Base-by-base conservation (phyloP, 2,888 invertebrate species). In the Heliconius charithonia region DNA sequence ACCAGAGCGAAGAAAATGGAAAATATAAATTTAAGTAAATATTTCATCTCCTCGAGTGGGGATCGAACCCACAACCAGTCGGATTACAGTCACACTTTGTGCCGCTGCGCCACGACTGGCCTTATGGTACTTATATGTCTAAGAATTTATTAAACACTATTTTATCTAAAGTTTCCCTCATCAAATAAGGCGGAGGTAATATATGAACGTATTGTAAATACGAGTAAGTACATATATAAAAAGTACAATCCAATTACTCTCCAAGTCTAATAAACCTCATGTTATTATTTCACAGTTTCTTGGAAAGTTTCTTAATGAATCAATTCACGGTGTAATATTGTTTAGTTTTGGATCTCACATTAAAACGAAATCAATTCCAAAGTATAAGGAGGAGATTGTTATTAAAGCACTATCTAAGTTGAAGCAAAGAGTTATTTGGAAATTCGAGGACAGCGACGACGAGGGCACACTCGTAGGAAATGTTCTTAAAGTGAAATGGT, bases 261-360 rank as follows among this genome's bases (percentile, higher is more conserved):
- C 16, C 2, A 32, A 22, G 37, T 16, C 4, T 41, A 37, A 37
- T 41, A 12, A 37, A 51, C 19, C 66, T 70, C 41, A 71, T 51
- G 13, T 69, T 76, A 13, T 37, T 73, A 79, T 84, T 76, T 93
- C 95, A 27, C 91, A 96, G 95, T 95, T 96, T 80, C 92, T 98
- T 27, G 95, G 96, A 76, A 90, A 93, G 65, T 97, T 97, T 89
- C 91, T 97, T 73, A 96, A 96, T 88, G 95, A 96, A 72, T 96
- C 97, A 0, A 88, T 94, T 1, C 93, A 96, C 45, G 97, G 97
- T 2, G 97, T 97, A 22, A 94, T 98, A 71, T 96, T 96, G 82
- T 97, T 98, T 86, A 97, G 97, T 86, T 96, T 97, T 91, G 98
- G 98, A 0, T 98, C 98, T 0, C 96, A 97, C 92, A 95, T 98